Evolutionary conservation across 2,113 vertebrate species (phyloP).

Genomic region (Holacanthus passer): DNA sequence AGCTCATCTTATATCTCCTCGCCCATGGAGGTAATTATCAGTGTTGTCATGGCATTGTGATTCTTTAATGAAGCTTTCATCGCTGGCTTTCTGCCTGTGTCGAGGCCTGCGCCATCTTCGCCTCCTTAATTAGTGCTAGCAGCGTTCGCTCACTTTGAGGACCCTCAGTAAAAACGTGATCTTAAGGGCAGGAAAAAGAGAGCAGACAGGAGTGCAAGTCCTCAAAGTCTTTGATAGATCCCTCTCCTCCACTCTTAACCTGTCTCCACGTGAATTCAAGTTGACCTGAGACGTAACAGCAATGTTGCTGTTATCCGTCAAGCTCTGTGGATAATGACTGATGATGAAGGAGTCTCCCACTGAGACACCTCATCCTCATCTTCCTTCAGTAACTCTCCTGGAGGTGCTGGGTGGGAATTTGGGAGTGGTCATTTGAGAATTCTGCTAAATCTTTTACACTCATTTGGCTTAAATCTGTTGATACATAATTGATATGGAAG

Average conservation of each 20-base stretch:
- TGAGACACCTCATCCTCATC: conserved; percentile 18
- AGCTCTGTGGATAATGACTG: conserved; percentile 20
- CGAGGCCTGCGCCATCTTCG: conserved; percentile 25
- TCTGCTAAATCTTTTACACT: conserved; percentile 1
- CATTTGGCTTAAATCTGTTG: background rate
- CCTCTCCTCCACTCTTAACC: conserved; percentile 18
- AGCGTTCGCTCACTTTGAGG: conserved; percentile 51
- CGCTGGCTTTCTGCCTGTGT: conserved; percentile 47
- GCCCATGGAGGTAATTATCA: conserved; percentile 74
- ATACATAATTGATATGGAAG: conserved; percentile 54
- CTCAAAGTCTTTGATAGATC: conserved; percentile 56
- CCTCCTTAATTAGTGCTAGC: conserved; percentile 71
- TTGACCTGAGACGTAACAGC: conserved; percentile 31
- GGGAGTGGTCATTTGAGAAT: conserved; percentile 2
- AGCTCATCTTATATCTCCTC: conserved; percentile 59
- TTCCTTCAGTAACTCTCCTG: conserved; percentile 16
- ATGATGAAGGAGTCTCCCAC: conserved; percentile 38
- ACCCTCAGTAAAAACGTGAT: conserved; percentile 49
- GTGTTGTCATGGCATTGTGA: conserved; percentile 71
- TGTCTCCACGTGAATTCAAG: conserved; percentile 18
- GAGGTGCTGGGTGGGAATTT: conserved; percentile 4
- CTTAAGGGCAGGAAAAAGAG: conserved; percentile 37
- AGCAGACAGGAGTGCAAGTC: conserved; percentile 52
- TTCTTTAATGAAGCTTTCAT: conserved; percentile 75
- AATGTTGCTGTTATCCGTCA: conserved; percentile 32